Conservation (phyloP, 2,797 vertebrate species). For the Darevskia nairensis region DNA sequence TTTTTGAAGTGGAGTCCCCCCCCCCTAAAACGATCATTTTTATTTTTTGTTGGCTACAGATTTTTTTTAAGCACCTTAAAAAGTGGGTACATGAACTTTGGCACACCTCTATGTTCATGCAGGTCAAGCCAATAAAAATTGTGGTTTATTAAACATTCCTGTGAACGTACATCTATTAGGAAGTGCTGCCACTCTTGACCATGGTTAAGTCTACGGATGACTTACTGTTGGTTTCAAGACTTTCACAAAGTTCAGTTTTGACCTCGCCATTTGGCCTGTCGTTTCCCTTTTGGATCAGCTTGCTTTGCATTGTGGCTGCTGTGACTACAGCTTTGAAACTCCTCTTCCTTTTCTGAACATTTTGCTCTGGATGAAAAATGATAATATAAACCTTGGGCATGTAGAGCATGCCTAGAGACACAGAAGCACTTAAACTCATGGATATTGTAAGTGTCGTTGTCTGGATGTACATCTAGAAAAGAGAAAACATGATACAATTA, state of each 20-base stretch:
- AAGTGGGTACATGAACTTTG: conserved; percentile 38
- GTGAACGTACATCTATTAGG: conserved; percentile 80
- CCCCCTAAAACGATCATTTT: neutral
- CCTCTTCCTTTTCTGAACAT: conserved; percentile 96
- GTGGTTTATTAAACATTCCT: conserved; percentile 65
- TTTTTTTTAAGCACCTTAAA: neutral
- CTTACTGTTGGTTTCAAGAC: conserved; percentile 99
- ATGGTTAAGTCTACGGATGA: conserved; percentile 84
- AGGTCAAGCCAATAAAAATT: conserved; percentile 61
- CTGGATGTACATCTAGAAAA: conserved; percentile 97
- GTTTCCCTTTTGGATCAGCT: conserved; percentile 92
- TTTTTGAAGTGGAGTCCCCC: neutral
- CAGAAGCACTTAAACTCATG: conserved; percentile 97
- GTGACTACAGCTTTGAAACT: conserved; percentile 99
- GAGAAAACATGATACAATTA: conserved; percentile 54
- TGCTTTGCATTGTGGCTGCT: conserved; percentile 96
- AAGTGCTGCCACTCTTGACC: conserved; percentile 82
- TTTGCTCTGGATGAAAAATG: conserved; percentile 98
- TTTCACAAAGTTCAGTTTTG: conserved; percentile 98
- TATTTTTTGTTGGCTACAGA: neutral
- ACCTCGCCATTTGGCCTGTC: conserved; percentile 97
- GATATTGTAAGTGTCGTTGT: conserved; percentile 97
- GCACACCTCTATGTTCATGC: conserved; percentile 59
- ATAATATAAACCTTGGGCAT: conserved; percentile 99
- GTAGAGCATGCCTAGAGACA: conserved; percentile 98